Evolutionary conservation across 92 coral and sea anemone genomes (phyloP).

Genomic region (Diadumene lineata): DNA sequence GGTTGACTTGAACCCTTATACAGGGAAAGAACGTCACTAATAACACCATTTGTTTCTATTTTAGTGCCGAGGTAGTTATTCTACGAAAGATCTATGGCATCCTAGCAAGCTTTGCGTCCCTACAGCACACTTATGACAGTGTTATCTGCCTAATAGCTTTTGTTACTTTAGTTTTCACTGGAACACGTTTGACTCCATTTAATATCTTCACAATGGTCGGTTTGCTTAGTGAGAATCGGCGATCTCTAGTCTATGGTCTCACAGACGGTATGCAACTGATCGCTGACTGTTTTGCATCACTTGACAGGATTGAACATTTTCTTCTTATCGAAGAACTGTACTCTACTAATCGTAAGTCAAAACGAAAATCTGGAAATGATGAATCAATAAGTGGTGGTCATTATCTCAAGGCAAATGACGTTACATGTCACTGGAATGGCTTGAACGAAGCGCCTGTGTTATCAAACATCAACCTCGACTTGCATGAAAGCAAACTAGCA

Average conservation of each 20-base stretch:
- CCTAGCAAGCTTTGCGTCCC: constrained; percentile 82
- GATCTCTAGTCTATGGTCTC: constrained; percentile 83
- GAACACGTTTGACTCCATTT: constrained; percentile 83
- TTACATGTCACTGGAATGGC: constrained; percentile 90
- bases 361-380: constrained; percentile 17
- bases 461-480: constrained; percentile 60
- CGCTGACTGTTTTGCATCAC: constrained; percentile 89
- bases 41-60: constrained; percentile 4
- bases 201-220: constrained; percentile 93
- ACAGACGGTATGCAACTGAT: constrained; percentile 93
- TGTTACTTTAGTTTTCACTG: constrained; percentile 82
- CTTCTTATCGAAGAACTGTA: constrained; percentile 78
- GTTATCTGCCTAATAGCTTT: constrained; percentile 89
- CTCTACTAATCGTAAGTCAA: constrained; percentile 7
- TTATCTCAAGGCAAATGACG: constrained; percentile 42
- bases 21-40: no score
- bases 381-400: constrained; percentile 25
- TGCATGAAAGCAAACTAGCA: constrained; percentile 47
- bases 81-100: constrained; percentile 82
- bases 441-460: constrained; percentile 70
- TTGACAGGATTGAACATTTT: constrained; percentile 79
- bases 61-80: constrained; percentile 64
- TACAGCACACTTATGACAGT: constrained; percentile 88
- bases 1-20: no score
- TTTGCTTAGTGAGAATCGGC: constrained; percentile 80